Conservation (phyloP, 1,140 invertebrate species). For the Teleogryllus occipitalis region DNA sequence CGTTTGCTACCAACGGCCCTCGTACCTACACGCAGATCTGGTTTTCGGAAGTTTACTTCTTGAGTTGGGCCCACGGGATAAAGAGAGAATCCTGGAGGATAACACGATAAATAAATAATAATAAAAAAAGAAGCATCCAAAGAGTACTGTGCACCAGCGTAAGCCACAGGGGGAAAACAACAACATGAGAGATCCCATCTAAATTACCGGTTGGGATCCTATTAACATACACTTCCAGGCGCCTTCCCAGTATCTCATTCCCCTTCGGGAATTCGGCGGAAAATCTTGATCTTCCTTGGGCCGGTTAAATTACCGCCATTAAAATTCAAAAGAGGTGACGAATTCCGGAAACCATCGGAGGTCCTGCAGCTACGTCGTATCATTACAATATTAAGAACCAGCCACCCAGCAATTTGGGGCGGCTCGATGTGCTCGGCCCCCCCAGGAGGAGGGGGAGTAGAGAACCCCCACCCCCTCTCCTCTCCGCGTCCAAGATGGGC, state of each 20-base stretch:
- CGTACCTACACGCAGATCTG: neutral
- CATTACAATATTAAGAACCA: neutral
- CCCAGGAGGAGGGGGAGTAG: neutral
- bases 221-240: neutral
- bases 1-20: neutral
- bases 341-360: neutral
- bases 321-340: slow-evolving; percentile 4
- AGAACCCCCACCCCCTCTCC: no score
- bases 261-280: neutral
- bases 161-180: no score
- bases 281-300: neutral
- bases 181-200: neutral
- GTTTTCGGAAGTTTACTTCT: neutral
- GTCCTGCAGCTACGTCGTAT: neutral
- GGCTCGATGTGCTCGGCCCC: neutral
- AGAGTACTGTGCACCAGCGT: neutral
- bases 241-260: neutral
- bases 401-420: neutral
- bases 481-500: no score
- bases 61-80: neutral
- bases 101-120: no score
- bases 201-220: neutral
- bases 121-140: neutral
- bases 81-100: neutral
- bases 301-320: neutral